phyloP scores from a whole-genome alignment of 2,113 vertebrate genomes.

The Oryzias woworae region DNA sequence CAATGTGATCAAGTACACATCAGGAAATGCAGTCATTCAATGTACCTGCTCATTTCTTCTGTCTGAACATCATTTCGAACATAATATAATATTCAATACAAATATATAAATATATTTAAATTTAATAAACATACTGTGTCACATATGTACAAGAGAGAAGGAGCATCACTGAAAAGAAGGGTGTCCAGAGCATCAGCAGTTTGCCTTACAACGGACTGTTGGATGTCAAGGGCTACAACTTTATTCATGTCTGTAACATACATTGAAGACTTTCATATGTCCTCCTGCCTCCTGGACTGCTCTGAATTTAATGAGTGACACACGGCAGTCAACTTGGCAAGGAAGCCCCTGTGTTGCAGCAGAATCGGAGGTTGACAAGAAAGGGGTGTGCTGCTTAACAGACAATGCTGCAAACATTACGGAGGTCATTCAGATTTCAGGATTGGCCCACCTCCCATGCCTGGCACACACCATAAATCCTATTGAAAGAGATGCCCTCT shows the following conservation, averaged over 20 bases:
- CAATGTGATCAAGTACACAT: no score
- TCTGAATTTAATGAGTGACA: constrained; percentile 51
- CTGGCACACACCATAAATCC: constrained; percentile 7
- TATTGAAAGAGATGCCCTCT: constrained; percentile 2
- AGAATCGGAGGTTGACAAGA: not conserved
- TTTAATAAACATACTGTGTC: no score
- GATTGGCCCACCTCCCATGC: constrained; percentile 17
- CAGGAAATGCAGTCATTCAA: no score
- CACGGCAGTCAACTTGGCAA: constrained; percentile 45
- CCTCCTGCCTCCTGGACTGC: constrained; percentile 24
- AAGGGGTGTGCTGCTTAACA: constrained; percentile 16
- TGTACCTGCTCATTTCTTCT: no score
- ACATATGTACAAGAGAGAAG: not conserved
- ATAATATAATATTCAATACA: no score
- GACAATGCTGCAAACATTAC: constrained; percentile 46
- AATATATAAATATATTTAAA: no score
- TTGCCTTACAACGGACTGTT: constrained; percentile 8
- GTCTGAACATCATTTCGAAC: no score
- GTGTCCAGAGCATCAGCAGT: constrained; percentile 7
- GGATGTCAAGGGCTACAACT: constrained; percentile 5
- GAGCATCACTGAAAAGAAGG: not conserved
- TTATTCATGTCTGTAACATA: not conserved
- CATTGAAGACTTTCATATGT: not conserved
- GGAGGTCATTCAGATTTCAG: not conserved
- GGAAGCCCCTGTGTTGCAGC: no score